Conservation (phyloP, 2,888 invertebrate species). For the Melieria omissa region DNA sequence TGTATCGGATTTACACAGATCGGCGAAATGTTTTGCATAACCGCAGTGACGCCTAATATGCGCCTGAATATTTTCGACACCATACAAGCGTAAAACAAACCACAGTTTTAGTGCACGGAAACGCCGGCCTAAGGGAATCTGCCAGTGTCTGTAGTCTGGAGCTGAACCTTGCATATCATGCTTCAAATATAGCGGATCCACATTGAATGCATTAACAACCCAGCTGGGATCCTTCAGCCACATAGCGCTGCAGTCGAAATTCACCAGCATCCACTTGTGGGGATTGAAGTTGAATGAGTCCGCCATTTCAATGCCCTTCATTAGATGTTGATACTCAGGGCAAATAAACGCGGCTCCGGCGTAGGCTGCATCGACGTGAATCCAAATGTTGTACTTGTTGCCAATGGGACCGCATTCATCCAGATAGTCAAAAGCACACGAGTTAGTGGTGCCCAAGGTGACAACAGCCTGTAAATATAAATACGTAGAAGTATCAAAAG, state of each 20-base stretch:
- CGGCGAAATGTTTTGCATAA: conserved; percentile 89
- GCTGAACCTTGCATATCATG: conserved; percentile 91
- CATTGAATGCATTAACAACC: conserved; percentile 95
- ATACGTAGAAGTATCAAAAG: background rate
- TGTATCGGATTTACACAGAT: conserved; percentile 77
- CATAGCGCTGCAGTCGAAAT: conserved; percentile 98
- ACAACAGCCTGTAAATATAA: conserved; percentile 75
- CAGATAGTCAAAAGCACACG: conserved; percentile 92
- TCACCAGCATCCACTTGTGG: conserved; percentile 99
- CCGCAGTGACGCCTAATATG: conserved; percentile 87
- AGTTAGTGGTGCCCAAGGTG: conserved; percentile 95
- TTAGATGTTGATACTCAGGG: conserved; percentile 91
- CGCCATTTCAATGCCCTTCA: conserved; percentile 88
- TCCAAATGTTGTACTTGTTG: conserved; percentile 81
- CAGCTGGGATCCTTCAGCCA: conserved; percentile 92
- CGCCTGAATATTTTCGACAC: conserved; percentile 86
- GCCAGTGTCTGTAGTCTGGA: conserved; percentile 97
- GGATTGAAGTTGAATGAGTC: conserved; percentile 99
- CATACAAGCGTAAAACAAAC: conserved; percentile 93
- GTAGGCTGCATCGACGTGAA: conserved; percentile 97
- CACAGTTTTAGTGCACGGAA: conserved; percentile 94
- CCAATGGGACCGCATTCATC: conserved; percentile 93
- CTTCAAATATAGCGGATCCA: conserved; percentile 95
- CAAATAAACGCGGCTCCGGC: conserved; percentile 97
- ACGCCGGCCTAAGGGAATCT: conserved; percentile 92